phyloP scores from a whole-genome alignment of 2,888 invertebrate species.

The Stramonita haemastoma region DNA sequence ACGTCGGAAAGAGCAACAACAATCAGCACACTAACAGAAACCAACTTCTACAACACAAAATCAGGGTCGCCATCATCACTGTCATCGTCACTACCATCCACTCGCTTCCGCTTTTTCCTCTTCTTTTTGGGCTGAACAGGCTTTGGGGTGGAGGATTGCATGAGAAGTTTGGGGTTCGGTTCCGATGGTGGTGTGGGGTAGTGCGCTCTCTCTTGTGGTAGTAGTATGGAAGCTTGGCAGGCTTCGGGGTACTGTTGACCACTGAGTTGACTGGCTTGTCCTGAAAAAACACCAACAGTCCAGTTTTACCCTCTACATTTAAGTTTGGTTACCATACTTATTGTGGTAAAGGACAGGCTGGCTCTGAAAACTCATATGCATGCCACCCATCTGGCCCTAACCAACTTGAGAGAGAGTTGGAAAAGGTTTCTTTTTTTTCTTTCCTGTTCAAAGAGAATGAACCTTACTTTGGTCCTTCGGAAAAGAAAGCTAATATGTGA shows the following conservation, averaged over 20 bases:
- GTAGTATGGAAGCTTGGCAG: constrained; percentile 32
- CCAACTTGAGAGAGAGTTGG: no score
- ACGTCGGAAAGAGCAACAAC: constrained; percentile 4
- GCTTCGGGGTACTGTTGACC: constrained; percentile 45
- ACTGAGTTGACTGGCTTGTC: constrained; percentile 46
- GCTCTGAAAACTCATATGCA: no score
- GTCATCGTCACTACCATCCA: constrained; percentile 68
- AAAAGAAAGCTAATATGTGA: no score
- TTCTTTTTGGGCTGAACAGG: constrained; percentile 56
- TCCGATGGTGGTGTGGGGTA: constrained; percentile 23
- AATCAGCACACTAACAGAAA: constrained; percentile 30
- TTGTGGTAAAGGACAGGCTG: no score
- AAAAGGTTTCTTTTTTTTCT: no score
- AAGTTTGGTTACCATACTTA: no score
- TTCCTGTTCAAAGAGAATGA: no score
- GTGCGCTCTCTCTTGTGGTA: constrained; percentile 27
- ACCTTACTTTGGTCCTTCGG: no score
- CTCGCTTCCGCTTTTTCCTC: constrained; percentile 67
- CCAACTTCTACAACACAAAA: constrained; percentile 69
- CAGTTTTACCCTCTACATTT: constrained; percentile 30
- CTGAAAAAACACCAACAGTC: not conserved
- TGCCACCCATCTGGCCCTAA: no score
- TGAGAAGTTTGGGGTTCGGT: constrained; percentile 38
- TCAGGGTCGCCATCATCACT: constrained; percentile 70
- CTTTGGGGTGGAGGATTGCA: constrained; percentile 36